Conservation (phyloP, 2,113 vertebrate genomes). For the Rutilus rutilus region DNA sequence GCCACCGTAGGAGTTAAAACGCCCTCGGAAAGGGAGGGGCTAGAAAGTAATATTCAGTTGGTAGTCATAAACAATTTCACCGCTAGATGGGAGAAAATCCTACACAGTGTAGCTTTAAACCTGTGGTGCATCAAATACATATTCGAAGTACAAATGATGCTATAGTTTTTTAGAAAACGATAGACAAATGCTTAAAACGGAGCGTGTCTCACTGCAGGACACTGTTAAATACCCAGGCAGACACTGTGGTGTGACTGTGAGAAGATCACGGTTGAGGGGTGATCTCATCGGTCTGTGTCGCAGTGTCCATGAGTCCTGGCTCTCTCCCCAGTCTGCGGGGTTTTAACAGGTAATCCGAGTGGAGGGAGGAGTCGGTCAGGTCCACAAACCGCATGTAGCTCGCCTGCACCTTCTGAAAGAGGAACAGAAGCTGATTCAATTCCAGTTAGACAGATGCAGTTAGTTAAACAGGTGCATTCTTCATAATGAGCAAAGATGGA, state of each 20-base stretch:
- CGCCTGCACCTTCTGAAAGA: constrained; percentile 57
- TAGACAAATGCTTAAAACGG: not conserved
- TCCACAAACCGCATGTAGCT: constrained; percentile 62
- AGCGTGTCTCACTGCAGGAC: not conserved
- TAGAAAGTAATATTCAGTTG: too few species aligned
- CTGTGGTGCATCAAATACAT: not conserved
- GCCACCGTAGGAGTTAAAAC: too few species aligned
- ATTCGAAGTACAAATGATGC: not conserved
- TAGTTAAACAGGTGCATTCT: not conserved
- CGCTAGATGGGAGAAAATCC: too few species aligned
- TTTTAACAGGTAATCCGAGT: constrained; percentile 61
- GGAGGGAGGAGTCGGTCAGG: constrained; percentile 59
- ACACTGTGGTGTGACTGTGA: not conserved
- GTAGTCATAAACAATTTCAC: too few species aligned
- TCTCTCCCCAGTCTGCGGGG: constrained; percentile 52
- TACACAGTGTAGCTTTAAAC: not conserved
- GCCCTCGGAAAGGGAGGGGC: too few species aligned
- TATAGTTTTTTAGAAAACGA: not conserved
- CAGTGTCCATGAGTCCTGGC: constrained; percentile 51
- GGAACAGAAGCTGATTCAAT: not conserved
- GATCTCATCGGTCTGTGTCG: constrained; percentile 56
- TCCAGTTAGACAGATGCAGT: not conserved
- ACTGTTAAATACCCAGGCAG: not conserved
- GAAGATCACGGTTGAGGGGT: not conserved
- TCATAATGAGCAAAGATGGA: not conserved